phyloP scores from a whole-genome alignment of 2,113 vertebrate species.

The Sinocyclocheilus rhinocerous region DNA sequence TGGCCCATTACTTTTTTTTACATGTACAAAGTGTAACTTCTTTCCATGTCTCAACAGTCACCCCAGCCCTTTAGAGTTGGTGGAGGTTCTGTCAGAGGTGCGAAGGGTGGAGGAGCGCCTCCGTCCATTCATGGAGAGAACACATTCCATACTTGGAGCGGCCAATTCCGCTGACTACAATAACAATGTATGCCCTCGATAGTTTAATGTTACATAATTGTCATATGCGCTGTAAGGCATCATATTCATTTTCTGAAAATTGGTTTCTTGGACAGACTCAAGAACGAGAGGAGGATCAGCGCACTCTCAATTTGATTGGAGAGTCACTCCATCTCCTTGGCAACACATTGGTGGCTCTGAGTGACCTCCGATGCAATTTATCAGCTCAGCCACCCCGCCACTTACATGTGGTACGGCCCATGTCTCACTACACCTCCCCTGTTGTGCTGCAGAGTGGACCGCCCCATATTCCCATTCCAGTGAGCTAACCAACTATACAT shows the following conservation, averaged over 20 bases:
- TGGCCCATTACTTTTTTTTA: background rate
- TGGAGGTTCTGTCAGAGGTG: constrained; percentile 85
- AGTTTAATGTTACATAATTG: background rate
- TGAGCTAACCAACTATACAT: constrained; percentile 61
- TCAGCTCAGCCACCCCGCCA: constrained; percentile 83
- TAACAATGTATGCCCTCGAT: constrained; percentile 77
- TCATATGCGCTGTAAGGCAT: too few relatives aligned
- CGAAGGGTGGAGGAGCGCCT: constrained; percentile 83
- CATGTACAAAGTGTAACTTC: too few relatives aligned
- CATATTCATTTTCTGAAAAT: background rate
- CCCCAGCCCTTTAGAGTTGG: constrained; percentile 84
- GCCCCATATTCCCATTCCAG: constrained; percentile 86
- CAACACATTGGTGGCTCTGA: constrained; percentile 86
- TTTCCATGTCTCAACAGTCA: constrained; percentile 69
- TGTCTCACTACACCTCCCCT: constrained; percentile 87
- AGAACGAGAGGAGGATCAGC: constrained; percentile 87
- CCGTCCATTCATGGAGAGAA: constrained; percentile 87
- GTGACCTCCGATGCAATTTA: constrained; percentile 88
- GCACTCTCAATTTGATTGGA: constrained; percentile 82
- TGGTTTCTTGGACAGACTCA: constrained; percentile 69
- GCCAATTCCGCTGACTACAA: constrained; percentile 84
- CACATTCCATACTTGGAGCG: constrained; percentile 82
- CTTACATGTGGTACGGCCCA: constrained; percentile 86
- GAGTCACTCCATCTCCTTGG: constrained; percentile 88
- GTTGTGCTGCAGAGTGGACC: constrained; percentile 80